Conservation (phyloP, 2,797 vertebrate genomes). For the Hippopotamyrus pictus region DNA sequence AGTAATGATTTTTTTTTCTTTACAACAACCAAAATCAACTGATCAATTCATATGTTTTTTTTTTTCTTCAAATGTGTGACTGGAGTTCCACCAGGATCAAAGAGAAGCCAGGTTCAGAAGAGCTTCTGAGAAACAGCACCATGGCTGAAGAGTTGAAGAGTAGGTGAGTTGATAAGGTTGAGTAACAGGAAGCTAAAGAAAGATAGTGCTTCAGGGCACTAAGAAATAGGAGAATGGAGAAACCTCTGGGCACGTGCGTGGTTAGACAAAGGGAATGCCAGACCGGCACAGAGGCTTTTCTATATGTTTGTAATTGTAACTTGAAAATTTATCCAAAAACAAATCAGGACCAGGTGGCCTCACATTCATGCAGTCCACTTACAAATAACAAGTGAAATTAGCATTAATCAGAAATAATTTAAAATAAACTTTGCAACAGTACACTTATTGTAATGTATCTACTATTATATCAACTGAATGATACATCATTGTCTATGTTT, state of each 20-base stretch:
- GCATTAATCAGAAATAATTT: background rate
- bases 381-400: background rate
- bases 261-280: background rate
- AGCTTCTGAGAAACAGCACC: background rate
- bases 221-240: constrained; percentile 15
- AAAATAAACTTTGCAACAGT: background rate
- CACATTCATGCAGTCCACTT: background rate
- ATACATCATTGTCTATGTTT: background rate
- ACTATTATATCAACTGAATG: background rate
- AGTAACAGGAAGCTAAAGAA: constrained; percentile 10
- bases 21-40: background rate
- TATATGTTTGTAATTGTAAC: background rate
- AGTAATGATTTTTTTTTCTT: background rate
- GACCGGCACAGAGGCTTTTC: background rate
- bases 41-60: background rate
- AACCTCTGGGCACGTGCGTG: background rate
- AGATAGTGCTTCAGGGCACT: constrained; percentile 12
- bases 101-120: background rate
- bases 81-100: background rate
- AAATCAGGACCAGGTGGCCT: constrained; percentile 19
- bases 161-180: constrained; percentile 12
- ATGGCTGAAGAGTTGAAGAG: constrained; percentile 3
- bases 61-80: background rate
- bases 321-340: background rate
- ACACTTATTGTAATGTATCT: background rate